phyloP scores from a whole-genome alignment of 2,888 invertebrate species.

The Syrista parreyssii region DNA sequence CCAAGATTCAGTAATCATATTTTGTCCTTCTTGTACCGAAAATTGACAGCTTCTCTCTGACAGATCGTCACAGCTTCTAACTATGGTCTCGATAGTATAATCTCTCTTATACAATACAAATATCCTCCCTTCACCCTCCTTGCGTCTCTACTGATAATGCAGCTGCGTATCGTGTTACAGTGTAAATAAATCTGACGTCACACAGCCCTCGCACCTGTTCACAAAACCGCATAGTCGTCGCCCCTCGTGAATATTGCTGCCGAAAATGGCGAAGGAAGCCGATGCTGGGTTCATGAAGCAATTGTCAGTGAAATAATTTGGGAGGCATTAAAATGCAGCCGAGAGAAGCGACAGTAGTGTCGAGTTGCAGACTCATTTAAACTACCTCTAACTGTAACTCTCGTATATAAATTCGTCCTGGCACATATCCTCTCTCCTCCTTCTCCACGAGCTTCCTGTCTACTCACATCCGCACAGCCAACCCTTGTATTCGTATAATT shows the following conservation, averaged over 20 bases:
- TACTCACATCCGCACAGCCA: not conserved
- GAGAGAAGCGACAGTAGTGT: slow-evolving; percentile 15
- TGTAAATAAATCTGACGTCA: not conserved
- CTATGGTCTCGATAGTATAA: not conserved
- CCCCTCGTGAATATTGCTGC: not conserved
- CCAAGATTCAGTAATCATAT: not conserved
- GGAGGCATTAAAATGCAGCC: slow-evolving; percentile 41
- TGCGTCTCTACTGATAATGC: not conserved
- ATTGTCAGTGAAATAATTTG: slow-evolving; percentile 44
- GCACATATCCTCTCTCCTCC: not conserved
- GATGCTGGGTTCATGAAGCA: slow-evolving; percentile 21
- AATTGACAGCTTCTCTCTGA: not conserved
- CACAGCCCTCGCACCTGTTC: not conserved
- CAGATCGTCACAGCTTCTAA: not conserved
- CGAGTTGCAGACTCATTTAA: slow-evolving; percentile 29
- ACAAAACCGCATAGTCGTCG: not conserved
- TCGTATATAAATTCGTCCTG: slow-evolving; percentile 29
- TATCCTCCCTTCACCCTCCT: not conserved
- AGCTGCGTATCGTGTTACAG: not conserved
- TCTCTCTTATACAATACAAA: not conserved
- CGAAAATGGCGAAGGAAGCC: not conserved
- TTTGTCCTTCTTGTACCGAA: not conserved
- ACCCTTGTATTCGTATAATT: not conserved
- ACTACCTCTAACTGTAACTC: slow-evolving; percentile 34
- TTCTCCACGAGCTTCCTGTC: not conserved